These are phyloP conservation scores for Aporophyla lueneburgensis DNA, from an alignment of 2,888 invertebrate species.

Conservation along the genomic window DNA sequence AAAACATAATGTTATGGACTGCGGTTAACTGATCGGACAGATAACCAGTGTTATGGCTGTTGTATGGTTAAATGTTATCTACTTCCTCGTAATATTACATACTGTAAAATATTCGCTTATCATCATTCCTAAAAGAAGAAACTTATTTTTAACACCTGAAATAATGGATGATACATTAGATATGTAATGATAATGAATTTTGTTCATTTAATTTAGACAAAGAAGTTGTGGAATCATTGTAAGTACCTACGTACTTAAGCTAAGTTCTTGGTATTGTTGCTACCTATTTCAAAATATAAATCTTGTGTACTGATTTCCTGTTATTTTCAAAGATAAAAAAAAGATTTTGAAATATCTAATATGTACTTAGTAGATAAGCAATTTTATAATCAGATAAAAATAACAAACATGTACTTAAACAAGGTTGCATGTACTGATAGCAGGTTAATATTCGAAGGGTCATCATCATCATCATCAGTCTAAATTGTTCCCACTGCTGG, in stretches of 20 bases:
- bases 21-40: not conserved
- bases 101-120: not conserved
- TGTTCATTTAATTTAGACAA: not conserved
- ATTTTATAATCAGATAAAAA: conserved; percentile 35
- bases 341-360: conserved; percentile 4
- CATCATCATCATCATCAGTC: too few relatives aligned
- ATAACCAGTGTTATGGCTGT: not conserved
- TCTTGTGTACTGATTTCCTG: conserved; percentile 1
- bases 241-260: too few relatives aligned
- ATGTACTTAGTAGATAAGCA: conserved; percentile 34
- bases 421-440: not conserved
- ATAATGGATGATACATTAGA: too few relatives aligned
- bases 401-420: not conserved
- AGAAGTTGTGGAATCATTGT: not conserved
- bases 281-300: not conserved
- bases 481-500: too few relatives aligned
- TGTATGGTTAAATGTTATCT: not conserved
- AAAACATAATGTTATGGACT: not conserved
- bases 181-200: not conserved
- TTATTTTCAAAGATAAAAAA: conserved; percentile 13
- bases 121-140: not conserved
- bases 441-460: not conserved
- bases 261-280: not conserved
- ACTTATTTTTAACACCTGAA: too few relatives aligned
- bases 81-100: not conserved